These are phyloP conservation scores for Coelinius sp. DNA, from an alignment of 2,888 invertebrate genomes.

Conservation along the genomic window DNA sequence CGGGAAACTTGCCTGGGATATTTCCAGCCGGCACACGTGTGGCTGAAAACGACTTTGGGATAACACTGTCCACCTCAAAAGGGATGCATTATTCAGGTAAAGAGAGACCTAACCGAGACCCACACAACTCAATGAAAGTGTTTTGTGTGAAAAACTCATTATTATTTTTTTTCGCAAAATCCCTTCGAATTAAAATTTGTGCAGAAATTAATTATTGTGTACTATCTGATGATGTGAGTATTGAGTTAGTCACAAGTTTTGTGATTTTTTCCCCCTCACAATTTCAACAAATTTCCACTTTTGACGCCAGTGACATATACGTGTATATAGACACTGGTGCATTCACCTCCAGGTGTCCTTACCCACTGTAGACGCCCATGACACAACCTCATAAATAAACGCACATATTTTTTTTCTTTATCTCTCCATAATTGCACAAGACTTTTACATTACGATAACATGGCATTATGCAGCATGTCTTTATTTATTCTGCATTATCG, in stretches of 20 bases:
- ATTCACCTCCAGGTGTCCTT: conserved; percentile 40
- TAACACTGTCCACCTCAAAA: conserved; percentile 5
- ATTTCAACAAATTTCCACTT: too few relatives aligned
- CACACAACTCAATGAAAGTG: conserved; percentile 36
- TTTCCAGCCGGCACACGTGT: conserved; percentile 26
- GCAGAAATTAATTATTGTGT: too few relatives aligned
- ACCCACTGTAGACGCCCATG: conserved; percentile 42
- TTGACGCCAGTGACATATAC: background rate
- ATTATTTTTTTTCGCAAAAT: conserved; percentile 3
- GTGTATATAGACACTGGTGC: conserved; percentile 3
- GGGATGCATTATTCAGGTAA: conserved; percentile 12
- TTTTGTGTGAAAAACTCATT: conserved; percentile 16
- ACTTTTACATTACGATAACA: conserved; percentile 20
- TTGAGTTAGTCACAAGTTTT: too few relatives aligned
- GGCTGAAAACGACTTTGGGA: conserved; percentile 8
- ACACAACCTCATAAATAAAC: conserved; percentile 47
- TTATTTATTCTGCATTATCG: conserved; percentile 20
- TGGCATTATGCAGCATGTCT: conserved; percentile 18
- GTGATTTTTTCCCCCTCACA: background rate
- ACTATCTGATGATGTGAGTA: too few relatives aligned
- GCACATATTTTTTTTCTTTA: conserved; percentile 8
- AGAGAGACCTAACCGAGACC: conserved; percentile 12
- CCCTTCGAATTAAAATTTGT: background rate
- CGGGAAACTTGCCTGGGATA: conserved; percentile 43
- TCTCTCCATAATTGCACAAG: conserved; percentile 21